Percentiles rank a stretch among this genome's conserved stretches.
Evolutionary conservation across 2,888 invertebrate species (phyloP).

Genomic region (Cenopis cana): DNA sequence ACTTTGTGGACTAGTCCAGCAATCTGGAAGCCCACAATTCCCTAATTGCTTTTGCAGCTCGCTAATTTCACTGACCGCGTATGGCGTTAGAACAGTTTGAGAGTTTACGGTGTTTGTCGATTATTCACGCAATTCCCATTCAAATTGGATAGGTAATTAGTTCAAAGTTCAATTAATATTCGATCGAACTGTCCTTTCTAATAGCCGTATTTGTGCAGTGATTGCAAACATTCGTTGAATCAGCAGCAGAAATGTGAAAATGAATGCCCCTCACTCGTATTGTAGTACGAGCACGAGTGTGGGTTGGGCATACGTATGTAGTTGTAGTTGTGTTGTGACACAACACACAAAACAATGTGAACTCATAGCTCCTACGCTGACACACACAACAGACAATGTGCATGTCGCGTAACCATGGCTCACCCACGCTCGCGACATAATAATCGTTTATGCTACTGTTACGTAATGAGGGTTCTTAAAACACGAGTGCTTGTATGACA

Average conservation of each 20-base stretch:
- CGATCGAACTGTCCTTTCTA: background rate
- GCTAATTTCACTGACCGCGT: conserved; percentile 29
- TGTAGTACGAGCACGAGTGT: no score
- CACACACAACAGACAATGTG: no score
- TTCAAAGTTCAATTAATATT: background rate
- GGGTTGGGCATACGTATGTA: no score
- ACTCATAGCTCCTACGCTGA: no score
- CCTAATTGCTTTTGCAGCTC: conserved; percentile 37
- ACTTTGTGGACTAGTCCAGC: conserved; percentile 7
- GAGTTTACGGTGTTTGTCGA: conserved; percentile 8
- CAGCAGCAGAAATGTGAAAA: background rate
- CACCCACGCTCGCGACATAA: no score
- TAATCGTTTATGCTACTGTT: no score
- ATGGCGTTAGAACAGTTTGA: conserved; percentile 11
- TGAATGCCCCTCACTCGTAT: no score
- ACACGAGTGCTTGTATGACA: no score
- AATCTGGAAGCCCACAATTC: conserved; percentile 25
- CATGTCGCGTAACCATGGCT: no score
- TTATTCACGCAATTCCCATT: background rate
- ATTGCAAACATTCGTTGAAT: background rate
- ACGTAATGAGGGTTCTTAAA: no score
- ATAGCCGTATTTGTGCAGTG: background rate
- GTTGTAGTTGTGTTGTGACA: no score
- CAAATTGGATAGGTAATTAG: background rate
- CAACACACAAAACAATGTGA: no score